Evolutionary conservation across 2,113 vertebrate species (phyloP).

Genomic region (Hydrolagus affinis): DNA sequence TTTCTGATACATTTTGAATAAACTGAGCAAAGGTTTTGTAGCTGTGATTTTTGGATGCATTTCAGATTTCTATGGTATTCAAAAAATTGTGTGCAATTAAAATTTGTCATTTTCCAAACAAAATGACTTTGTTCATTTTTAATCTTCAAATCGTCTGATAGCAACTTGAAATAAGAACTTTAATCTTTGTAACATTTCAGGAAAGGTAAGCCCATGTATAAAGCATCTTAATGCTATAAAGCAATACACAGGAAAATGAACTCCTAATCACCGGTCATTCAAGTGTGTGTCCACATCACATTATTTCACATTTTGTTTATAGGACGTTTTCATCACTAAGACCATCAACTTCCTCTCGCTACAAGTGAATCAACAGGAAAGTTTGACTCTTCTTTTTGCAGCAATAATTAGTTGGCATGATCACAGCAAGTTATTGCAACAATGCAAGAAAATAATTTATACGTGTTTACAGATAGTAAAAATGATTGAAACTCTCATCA

Average conservation of each 20-base stretch:
- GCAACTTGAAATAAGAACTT: background rate
- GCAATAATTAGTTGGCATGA: too few relatives aligned
- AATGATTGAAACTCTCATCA: background rate
- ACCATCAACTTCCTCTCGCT: too few relatives aligned
- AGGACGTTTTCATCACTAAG: background rate
- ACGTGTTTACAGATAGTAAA: background rate
- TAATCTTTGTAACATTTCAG: background rate
- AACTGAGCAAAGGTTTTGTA: too few relatives aligned
- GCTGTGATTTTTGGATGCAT: too few relatives aligned
- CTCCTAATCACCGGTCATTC: background rate
- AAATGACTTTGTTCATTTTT: background rate
- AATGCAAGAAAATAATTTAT: background rate
- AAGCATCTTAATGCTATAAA: background rate
- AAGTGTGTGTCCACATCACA: background rate
- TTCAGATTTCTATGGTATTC: too few relatives aligned
- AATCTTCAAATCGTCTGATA: too few relatives aligned
- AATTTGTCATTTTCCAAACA: background rate
- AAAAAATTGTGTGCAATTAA: too few relatives aligned
- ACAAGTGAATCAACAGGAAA: too few relatives aligned
- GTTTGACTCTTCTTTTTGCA: too few relatives aligned
- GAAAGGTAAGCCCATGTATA: background rate
- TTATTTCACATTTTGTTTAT: background rate
- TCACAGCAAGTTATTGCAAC: too few relatives aligned
- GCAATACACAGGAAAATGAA: background rate
- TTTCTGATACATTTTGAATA: too few relatives aligned